phyloP scores from a whole-genome alignment of 2,113 vertebrate genomes.

The Scortum barcoo region DNA sequence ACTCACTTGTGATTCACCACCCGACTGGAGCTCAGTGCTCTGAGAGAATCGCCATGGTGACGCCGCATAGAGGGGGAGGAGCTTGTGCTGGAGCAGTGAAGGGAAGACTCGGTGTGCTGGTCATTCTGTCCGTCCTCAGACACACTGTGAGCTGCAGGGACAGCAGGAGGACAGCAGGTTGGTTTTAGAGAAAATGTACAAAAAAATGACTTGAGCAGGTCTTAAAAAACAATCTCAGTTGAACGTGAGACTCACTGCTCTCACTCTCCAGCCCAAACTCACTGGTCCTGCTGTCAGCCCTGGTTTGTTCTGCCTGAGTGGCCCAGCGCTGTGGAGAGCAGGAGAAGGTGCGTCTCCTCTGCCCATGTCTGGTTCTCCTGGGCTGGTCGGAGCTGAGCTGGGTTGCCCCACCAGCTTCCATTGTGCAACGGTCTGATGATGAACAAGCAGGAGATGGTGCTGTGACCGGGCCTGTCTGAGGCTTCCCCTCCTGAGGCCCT shows the following conservation, averaged over 20 bases:
- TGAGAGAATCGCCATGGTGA: constrained; percentile 56
- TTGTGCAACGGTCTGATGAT: neutral
- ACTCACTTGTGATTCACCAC: constrained; percentile 84
- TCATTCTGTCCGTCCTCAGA: constrained; percentile 72
- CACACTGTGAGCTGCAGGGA: constrained; percentile 60
- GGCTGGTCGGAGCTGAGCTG: neutral
- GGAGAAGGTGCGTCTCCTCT: constrained; percentile 40
- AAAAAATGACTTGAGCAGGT: too few species aligned
- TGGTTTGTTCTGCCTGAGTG: constrained; percentile 36
- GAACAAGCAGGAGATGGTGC: constrained; percentile 17
- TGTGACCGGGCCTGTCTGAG: constrained; percentile 27
- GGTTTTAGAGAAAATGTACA: neutral
- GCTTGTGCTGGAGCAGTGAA: constrained; percentile 27
- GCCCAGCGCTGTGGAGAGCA: constrained; percentile 70
- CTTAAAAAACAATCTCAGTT: neutral
- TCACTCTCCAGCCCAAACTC: constrained; percentile 58
- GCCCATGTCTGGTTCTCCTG: neutral
- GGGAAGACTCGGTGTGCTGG: neutral
- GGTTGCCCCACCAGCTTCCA: neutral
- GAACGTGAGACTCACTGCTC: constrained; percentile 70
- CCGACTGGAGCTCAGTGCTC: constrained; percentile 49
- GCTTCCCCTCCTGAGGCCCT: constrained; percentile 19
- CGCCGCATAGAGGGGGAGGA: neutral
- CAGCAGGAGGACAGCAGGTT: neutral
- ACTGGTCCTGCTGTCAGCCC: constrained; percentile 57